These are phyloP conservation scores for Chromoteleia sp. DNA, from an alignment of 2,888 invertebrate genomes.

Conservation along the genomic window DNA sequence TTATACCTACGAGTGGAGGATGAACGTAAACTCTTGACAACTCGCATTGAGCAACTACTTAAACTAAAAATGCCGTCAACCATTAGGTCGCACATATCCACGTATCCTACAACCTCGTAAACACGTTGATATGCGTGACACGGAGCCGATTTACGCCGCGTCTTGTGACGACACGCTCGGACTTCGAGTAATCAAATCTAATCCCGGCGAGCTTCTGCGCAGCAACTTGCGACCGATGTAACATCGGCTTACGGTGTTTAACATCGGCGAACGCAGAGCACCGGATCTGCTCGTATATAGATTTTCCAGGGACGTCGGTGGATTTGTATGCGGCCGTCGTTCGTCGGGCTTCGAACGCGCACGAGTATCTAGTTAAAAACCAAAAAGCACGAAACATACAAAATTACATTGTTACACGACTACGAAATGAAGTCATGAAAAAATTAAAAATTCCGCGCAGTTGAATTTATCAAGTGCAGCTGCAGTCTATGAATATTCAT, in stretches of 20 bases:
- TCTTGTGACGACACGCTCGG: slow-evolving; percentile 67
- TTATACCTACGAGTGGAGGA: slow-evolving; percentile 4
- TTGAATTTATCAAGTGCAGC: slow-evolving; percentile 67
- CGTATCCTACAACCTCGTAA: slow-evolving; percentile 37
- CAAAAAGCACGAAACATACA: slow-evolving; percentile 66
- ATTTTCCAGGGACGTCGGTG: slow-evolving; percentile 58
- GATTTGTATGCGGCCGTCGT: slow-evolving; percentile 71
- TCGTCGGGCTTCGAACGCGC: slow-evolving; percentile 46
- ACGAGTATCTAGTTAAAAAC: slow-evolving; percentile 64
- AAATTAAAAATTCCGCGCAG: slow-evolving; percentile 69
- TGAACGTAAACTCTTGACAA: slow-evolving; percentile 23
- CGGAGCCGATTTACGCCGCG: slow-evolving; percentile 55
- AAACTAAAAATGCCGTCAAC: slow-evolving; percentile 44
- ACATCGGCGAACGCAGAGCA: slow-evolving; percentile 28
- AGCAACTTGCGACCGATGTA: slow-evolving; percentile 64
- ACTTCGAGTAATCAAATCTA: slow-evolving; percentile 69
- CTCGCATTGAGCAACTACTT: slow-evolving; percentile 21
- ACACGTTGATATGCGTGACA: slow-evolving; percentile 63
- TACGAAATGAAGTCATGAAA: slow-evolving; percentile 66
- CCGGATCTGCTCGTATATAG: slow-evolving; percentile 48
- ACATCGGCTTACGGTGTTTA: slow-evolving; percentile 65
- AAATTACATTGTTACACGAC: slow-evolving; percentile 67
- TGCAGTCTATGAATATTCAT: slow-evolving; percentile 64
- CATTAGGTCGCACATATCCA: slow-evolving; percentile 31
- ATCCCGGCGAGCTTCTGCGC: slow-evolving; percentile 46